Conservation (phyloP, 1,140 invertebrate species). For the Chymomyza costata region DNA sequence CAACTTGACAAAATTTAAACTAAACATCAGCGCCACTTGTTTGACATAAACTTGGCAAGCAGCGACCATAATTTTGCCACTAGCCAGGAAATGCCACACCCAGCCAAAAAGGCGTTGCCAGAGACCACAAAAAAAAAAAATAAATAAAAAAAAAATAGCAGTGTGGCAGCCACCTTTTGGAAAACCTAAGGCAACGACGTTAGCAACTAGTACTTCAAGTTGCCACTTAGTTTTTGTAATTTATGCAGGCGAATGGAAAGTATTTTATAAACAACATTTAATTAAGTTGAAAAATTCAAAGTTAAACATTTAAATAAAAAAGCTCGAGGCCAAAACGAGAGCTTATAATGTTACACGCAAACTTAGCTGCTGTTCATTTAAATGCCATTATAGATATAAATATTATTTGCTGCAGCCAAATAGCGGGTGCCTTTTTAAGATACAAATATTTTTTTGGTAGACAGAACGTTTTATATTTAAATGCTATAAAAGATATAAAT, state of each 20-base stretch:
- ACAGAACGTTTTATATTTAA: no score
- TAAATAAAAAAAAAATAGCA: no score
- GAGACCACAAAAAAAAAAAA: no score
- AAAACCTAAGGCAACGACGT: no score
- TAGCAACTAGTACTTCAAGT: slow-evolving; percentile 43
- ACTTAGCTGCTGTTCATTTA: slow-evolving; percentile 34
- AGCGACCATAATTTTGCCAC: slow-evolving; percentile 47
- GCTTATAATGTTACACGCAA: neutral
- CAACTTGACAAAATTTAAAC: slow-evolving; percentile 32
- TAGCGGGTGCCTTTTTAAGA: no score
- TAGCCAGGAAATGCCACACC: slow-evolving; percentile 15
- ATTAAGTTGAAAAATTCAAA: slow-evolving; percentile 66
- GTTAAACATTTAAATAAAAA: slow-evolving; percentile 61
- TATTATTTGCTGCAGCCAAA: no score
- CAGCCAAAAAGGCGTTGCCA: no score
- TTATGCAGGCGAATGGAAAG: slow-evolving; percentile 64
- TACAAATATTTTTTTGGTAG: no score
- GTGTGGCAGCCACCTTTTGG: no score
- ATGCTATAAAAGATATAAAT: no score
- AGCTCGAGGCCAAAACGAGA: slow-evolving; percentile 14
- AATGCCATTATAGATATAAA: no score
- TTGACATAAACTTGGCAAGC: slow-evolving; percentile 47
- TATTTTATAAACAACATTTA: slow-evolving; percentile 66
- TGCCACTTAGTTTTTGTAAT: slow-evolving; percentile 66
- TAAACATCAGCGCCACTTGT: slow-evolving; percentile 39